Evolutionary conservation across 1,140 invertebrate genomes (phyloP), one percentile per base, ranked within the genome.

Genomic region (Condylostylus longicornis): DNA sequence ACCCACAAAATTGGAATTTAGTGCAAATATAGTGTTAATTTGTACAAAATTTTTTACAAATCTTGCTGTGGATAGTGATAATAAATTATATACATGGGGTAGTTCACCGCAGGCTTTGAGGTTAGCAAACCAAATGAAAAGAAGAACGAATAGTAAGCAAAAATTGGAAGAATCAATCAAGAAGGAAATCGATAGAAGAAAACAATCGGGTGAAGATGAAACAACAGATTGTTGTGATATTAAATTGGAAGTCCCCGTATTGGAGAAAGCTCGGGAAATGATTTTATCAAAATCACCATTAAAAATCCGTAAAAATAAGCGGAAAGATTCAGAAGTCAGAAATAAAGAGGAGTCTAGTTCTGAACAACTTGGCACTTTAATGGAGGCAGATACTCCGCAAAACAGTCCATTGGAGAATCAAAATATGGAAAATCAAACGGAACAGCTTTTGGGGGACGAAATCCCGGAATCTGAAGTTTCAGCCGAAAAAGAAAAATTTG

Each of bases 21-120:
- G 62, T 41, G 61, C 47, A 44, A 49, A 47, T 43, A 73, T 84
- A 44, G 69, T 65, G 37, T 61, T 72, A 41, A 74, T 87, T 49
- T 66, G 77, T 37, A 78, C 79, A 20, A 77, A 74, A 51, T 85
- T 82, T 60, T 88, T 87, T 63, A 80, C 84, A 47, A 82, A 75
- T 66, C 61, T 84, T 47, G 81, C 75, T 31, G 68, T 84, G 33
- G 74, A 72, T 37, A 57, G 60, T 7, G 66, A 71, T 32, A 76
- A 81, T 49, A 67, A 71, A 49, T 58, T 88, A 10, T 83, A 75
- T 46, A 68, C 69, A 6, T 88, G 82, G 82, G 83, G 83, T 4
- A 71, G 72, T 20, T 83, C 79, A 58, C 82, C 82, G 0, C 77
- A 82, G 58, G 73, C 74, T 41, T 59, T 86, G 9, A 61, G 79